Base-by-base conservation (phyloP, 2,113 vertebrate species). In the Dicerorhinus sumatrensis region DNA sequence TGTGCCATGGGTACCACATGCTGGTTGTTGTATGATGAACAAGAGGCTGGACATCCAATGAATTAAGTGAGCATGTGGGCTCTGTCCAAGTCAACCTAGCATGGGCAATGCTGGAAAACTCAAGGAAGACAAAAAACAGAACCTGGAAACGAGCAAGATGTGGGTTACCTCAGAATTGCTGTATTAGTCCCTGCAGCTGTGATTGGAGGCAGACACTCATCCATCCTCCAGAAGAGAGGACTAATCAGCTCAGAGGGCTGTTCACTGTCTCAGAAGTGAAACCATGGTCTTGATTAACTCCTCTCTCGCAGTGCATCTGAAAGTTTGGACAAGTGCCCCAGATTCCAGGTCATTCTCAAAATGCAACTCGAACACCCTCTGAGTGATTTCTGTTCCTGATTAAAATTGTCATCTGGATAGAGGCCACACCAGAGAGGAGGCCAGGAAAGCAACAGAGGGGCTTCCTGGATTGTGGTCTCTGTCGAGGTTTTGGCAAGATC, bases 181-280 rank as follows among this genome's bases (percentile, higher is more conserved):
- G 4, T 4, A 0, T 36, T 13, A n/a, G 62, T 1, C 16, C 36
- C 63, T 0, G 18, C 0, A 13, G 31, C n/a, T 29, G 17, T 14
- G 8, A 1, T 2, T 27, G 23, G 65, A 18, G 4, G 2, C 5
- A 2, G 31, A 25, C 1, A 0, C 3, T 8, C 11, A 0, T 3
- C 5, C 4, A 0, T 18, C n/a, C 54, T 69, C n/a, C 14, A 0
- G 2, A 31, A 63, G 20, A 42, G 25, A 18, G 8, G 17, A 4
- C n/a, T 1, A 0, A 1, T 33, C 67, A 33, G 56, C 6, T 10
- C 54, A 29, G 14, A 46, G 23, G 14, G 14, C 6, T 0, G 8
- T 13, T 6, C 21, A 1, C 17, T 1, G 8, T 11, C 69, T 51
- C 20, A 0, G 8, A 56, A 12, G 9, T 0, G 58, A 17, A 3